Percentiles rank a stretch among this genome's conserved stretches.
Conservation (phyloP, 2,113 vertebrate species). For the Dissostichus mawsoni region DNA sequence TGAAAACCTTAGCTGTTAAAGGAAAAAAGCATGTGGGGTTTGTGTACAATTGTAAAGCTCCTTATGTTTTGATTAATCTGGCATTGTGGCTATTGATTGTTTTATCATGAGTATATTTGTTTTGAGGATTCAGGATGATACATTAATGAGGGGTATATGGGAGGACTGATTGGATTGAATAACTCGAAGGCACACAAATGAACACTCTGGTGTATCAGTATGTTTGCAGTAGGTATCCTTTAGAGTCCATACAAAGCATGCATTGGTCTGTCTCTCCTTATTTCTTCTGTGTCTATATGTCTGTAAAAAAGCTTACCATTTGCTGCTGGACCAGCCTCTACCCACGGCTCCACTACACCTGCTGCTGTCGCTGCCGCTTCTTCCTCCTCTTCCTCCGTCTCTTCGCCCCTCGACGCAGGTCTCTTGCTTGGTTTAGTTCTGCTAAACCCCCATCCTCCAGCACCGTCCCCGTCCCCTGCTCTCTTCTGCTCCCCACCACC, state of each 20-base stretch:
- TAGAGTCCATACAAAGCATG: conserved; percentile 65
- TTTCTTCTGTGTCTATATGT: conserved; percentile 76
- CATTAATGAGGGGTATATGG: background rate
- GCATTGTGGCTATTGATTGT: conserved; percentile 17
- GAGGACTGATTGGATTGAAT: conserved; percentile 12
- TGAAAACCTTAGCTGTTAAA: conserved; percentile 60
- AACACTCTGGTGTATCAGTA: conserved; percentile 13
- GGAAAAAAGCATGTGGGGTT: conserved; percentile 19
- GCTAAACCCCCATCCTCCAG: conserved; percentile 63
- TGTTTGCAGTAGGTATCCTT: conserved; percentile 37
- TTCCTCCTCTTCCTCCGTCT: conserved; percentile 79
- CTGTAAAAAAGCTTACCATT: conserved; percentile 81
- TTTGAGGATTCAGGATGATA: background rate
- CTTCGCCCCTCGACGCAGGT: conserved; percentile 81
- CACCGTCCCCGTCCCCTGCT: conserved; percentile 60
- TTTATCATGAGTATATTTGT: background rate
- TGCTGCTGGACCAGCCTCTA: conserved; percentile 79
- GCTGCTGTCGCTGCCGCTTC: conserved; percentile 72
- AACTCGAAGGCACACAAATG: conserved; percentile 15
- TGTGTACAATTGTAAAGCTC: conserved; percentile 27
- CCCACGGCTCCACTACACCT: conserved; percentile 76
- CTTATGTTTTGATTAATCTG: conserved; percentile 15
- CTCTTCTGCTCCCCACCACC: conserved; percentile 43
- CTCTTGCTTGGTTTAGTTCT: conserved; percentile 80
- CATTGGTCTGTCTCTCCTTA: conserved; percentile 75